Evolutionary conservation across 2,113 vertebrate genomes (phyloP), one percentile per base, ranked within the genome.

Genomic region (Barbus barbus): DNA sequence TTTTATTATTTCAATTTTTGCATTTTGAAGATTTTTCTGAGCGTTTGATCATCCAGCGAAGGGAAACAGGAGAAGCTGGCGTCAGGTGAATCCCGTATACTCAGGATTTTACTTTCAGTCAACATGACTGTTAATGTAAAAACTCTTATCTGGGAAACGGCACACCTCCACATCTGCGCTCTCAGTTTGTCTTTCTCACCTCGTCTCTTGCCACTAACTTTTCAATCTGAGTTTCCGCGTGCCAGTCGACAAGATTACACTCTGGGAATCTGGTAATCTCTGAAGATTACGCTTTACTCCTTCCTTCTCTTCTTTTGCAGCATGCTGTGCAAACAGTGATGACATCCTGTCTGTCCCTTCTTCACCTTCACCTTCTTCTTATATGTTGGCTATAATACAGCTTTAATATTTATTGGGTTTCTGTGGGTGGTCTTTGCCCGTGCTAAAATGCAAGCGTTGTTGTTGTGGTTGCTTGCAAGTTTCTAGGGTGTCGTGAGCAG

Each of bases 231-330:
- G n/a, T 71, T 88, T 79, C 89, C 41, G 22, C 84, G 78, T 44
- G 72, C 88, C 80, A 89, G 88, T 87, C 90, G 85, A 90, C 83
- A 86, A 90, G 88, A 89, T 91, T 87, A 88, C 84, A 75, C 51
- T 16, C 81, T 89, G 77, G 18, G 88, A 86, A 69, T 89, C 88
- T 88, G 87, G 60, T 90, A 88, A 92, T 91, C 91, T 87, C 76
- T 16, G 12, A 63, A 87, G 91, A 91, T 92, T 88, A 89, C 65
- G 16, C 5, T 44, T 48, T 61, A 67, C 28, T n/a, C 20, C 11
- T 56, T 56, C 28, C 28, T 53, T 56, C 46, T 53, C 33, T 48
- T 36, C 28, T 48, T 36, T 44, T 82, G 4, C 26, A 38, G 26
- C 31, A 18, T 56, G 77, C 5, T 18, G 44, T 79, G 22, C 67